A percentile compares a stretch with the other conserved stretches of the same genome.
These are phyloP conservation scores for Drosophila longiperda DNA, from an alignment of 2,888 invertebrate genomes.

Conservation along the genomic window DNA sequence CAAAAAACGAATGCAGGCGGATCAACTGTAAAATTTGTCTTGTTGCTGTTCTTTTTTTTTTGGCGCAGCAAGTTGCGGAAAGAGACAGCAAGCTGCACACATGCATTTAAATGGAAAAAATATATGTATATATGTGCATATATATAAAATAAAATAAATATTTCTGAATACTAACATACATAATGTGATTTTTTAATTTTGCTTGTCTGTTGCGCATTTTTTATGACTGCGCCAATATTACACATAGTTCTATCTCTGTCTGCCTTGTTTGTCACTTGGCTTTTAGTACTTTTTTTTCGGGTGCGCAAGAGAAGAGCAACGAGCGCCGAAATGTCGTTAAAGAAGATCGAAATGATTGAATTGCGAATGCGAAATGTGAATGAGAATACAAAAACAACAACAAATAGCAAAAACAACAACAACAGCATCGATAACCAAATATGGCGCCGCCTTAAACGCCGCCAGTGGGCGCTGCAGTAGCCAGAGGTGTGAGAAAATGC, in stretches of 20 bases:
- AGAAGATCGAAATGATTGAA: slow-evolving; percentile 77
- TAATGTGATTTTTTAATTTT: slow-evolving; percentile 41
- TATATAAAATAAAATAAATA: slow-evolving; percentile 5
- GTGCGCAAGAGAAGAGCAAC: slow-evolving; percentile 11
- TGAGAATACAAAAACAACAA: slow-evolving; percentile 44
- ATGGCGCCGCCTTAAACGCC: slow-evolving; percentile 64
- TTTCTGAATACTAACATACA: slow-evolving; percentile 46
- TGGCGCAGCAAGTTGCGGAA: slow-evolving; percentile 13
- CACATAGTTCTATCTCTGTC: slow-evolving; percentile 15
- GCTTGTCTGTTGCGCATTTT: slow-evolving; percentile 54
- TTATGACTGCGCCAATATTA: slow-evolving; percentile 34
- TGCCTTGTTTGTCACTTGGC: slow-evolving; percentile 43
- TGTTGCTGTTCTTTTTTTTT: slow-evolving; percentile 26
- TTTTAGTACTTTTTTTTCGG: slow-evolving; percentile 56
- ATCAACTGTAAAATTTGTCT: slow-evolving; percentile 40
- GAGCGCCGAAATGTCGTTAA: slow-evolving; percentile 66
- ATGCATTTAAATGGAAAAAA: slow-evolving; percentile 30
- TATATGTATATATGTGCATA: slow-evolving; percentile 5
- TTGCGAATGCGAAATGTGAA: slow-evolving; percentile 70
- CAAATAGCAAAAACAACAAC: slow-evolving; percentile 15
- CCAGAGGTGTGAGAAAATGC: slow-evolving; percentile 58
- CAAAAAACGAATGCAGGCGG: slow-evolving; percentile 46
- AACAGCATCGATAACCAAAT: slow-evolving; percentile 54
- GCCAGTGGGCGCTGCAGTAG: slow-evolving; percentile 55
- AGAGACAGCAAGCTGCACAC: slow-evolving; percentile 44